Evolutionary conservation across 2,113 vertebrate species (phyloP).

Genomic region (Zosterops japonicus): DNA sequence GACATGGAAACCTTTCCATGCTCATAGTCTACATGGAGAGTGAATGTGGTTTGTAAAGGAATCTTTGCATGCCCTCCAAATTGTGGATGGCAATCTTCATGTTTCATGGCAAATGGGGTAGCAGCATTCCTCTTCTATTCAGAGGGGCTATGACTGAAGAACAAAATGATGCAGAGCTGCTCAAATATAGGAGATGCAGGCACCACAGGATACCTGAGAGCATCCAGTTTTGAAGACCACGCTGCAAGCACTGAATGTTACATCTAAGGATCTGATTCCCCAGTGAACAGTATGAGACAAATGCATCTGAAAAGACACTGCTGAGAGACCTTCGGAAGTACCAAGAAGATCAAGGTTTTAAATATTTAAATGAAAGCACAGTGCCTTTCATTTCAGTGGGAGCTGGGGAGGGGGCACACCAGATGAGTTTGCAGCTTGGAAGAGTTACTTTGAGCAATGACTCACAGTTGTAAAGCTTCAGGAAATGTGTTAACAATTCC

Average conservation of each 20-base stretch:
- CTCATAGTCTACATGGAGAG: neutral
- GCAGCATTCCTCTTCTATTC: neutral
- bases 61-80: neutral
- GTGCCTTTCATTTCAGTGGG: slow-evolving; percentile 13
- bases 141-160: neutral
- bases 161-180: neutral
- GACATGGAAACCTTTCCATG: neutral
- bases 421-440: slow-evolving; percentile 29
- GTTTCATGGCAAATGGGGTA: neutral
- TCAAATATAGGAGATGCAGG: neutral
- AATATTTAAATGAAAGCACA: neutral
- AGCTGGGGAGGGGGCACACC: neutral
- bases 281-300: neutral
- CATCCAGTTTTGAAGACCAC: neutral
- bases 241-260: neutral
- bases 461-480: slow-evolving; percentile 41
- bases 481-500: slow-evolving; percentile 57
- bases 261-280: neutral
- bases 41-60: neutral
- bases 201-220: neutral
- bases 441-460: slow-evolving; percentile 45
- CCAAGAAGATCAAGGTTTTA: neutral
- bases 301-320: neutral
- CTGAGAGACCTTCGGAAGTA: neutral
- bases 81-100: neutral